Evolutionary conservation across 2,113 vertebrate species (phyloP), one percentile per base, ranked within the genome.

Genomic region (Spheniscus mendiculus): DNA sequence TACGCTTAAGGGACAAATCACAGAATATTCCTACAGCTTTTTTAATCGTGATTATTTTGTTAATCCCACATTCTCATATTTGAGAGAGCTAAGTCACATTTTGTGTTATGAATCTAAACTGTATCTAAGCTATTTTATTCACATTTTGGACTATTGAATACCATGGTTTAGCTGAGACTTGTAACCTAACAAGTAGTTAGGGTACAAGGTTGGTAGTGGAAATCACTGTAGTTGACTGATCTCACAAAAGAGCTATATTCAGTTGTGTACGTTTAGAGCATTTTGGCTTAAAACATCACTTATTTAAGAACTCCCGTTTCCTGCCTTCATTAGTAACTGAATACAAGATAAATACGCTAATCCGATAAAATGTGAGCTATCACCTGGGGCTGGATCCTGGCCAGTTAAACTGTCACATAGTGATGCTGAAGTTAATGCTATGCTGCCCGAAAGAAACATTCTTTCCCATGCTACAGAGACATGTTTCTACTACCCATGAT

Each of bases 361-460:
- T 89, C 16, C 2, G 7, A 40, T 40, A 50, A 87, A 84, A 74
- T 5, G 3, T n/a, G 26, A 89, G 22, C 70, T 45, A 14, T 63
- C 29, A 26, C 12, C 12, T 62, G 14, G 12, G 52, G 23, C 22
- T 71, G 70, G 32, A 65, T 78, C 30, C 70, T 77, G 32, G n/a
- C 36, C 72, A 58, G n/a, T 5, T 34, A 55, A 84, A 30, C 12
- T 11, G 3, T 30, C 3, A 4, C 19, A 13, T 9, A 50, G 17
- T 30, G 32, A 71, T 63, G 40, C 15, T 67, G 29, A 87, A 55
- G n/a, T 30, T 58, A 53, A 32, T 0, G 0, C 12, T 74, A 1
- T 15, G 15, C n/a, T 69, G 66, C 9, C 18, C 26, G 36, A 73
- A 83, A 70, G n/a, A 26, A 82, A 26, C 6, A 71, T 22, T n/a